These are phyloP conservation scores for Ciconia maguari DNA, from an alignment of 2,113 vertebrate species.

Conservation along the genomic window DNA sequence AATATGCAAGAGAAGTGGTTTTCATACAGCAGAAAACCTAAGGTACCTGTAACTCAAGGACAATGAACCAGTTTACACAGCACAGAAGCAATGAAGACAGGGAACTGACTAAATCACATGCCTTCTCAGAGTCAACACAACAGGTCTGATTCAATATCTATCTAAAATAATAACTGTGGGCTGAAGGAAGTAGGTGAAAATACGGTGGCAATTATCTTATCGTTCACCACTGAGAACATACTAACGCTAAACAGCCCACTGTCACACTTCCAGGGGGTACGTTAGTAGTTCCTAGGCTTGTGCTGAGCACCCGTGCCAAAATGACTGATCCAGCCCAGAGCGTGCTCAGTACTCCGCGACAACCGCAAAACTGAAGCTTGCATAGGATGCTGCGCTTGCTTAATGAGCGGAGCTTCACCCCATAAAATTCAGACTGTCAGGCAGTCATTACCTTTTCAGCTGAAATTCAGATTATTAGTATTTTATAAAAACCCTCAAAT, in stretches of 20 bases:
- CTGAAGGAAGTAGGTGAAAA: background rate
- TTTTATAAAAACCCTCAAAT: background rate
- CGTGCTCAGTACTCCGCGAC: accelerated
- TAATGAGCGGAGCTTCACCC: background rate
- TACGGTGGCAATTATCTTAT: background rate
- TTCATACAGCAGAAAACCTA: background rate
- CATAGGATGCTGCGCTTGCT: background rate
- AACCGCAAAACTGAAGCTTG: background rate
- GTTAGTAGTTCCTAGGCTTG: background rate
- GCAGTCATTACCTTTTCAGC: background rate
- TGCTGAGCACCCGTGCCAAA: accelerated
- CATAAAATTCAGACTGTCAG: background rate
- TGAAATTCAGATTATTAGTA: background rate
- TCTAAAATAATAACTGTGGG: background rate
- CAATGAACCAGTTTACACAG: background rate
- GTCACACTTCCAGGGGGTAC: too few species aligned
- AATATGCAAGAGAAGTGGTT: background rate
- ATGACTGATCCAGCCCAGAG: background rate
- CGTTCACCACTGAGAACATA: background rate
- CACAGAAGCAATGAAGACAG: background rate
- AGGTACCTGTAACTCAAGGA: background rate
- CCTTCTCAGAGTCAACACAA: background rate
- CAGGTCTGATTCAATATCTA: accelerated
- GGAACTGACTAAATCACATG: background rate
- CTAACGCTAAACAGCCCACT: background rate